Base-by-base conservation (phyloP, 2,797 vertebrate species). In the Amniataba percoides region DNA sequence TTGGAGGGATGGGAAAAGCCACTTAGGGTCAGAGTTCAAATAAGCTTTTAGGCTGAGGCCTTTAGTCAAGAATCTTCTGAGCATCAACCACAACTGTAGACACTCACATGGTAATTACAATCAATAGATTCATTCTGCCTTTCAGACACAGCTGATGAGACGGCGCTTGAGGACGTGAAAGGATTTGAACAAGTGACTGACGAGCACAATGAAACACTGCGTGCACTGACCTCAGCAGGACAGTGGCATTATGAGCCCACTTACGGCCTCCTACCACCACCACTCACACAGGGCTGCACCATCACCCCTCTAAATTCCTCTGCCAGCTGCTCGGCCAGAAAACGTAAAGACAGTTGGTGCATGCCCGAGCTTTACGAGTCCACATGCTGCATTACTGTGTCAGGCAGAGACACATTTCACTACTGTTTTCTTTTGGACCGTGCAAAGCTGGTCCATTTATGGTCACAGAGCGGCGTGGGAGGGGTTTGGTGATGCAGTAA, bases 311-410 rank as follows among this genome's bases (percentile, higher is more conserved):
- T 56, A 59, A 77, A 88, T 87, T 87, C 90, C 79, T 69, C 55
- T 15, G 71, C 61, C 90, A 92, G 88, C 89, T 89, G 90, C 83
- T n/a, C 43, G 55, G 11, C 36, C 60, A 71, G 61, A 80, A 85
- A 88, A 89, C 80, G 83, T 82, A 82, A 57, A 87, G 78, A 79
- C 90, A 93, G 88, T 82, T 92, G 92, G 71, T 87, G 84, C 79
- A 74, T 87, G 75, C 82, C 87, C 36, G 39, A 27, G 77, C 42
- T 66, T 81, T 77, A 70, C 58, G 70, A 53, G 58, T 78, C 56
- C 40, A 51, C 53, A 59, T 64, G 66, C 76, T 77, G 65, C 52
- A 75, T 65, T 46, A 51, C n/a, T 80, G 53, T 48, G 53, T 8
- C 49, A 57, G 66, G 51, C 64, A 27, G 78, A 36, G 21, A 34